Evolutionary conservation across 2,797 vertebrate genomes (phyloP).

Genomic region (Etheostoma perlongum): DNA sequence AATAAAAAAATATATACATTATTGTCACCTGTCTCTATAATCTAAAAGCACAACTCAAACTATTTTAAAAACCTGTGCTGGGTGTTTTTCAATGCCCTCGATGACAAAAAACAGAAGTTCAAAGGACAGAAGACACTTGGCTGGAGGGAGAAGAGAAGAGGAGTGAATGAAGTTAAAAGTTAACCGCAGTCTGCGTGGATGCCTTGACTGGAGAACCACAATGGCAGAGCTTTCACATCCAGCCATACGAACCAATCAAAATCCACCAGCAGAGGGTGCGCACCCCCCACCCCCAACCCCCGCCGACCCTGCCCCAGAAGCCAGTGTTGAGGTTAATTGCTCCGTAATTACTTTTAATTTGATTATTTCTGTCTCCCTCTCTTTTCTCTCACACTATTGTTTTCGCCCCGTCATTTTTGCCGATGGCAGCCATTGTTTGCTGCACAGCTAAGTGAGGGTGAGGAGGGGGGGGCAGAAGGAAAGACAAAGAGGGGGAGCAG

Average conservation of each 20-base stretch:
- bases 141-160: background rate
- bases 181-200: conserved; percentile 9
- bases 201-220: conserved; percentile 24
- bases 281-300: conserved; percentile 18
- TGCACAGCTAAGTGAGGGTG: conserved; percentile 25
- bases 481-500: conserved; percentile 30
- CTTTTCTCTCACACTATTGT: conserved; percentile 45
- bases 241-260: conserved; percentile 43
- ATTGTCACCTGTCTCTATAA: background rate
- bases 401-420: conserved; percentile 49
- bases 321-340: conserved; percentile 80
- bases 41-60: background rate
- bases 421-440: conserved; percentile 66
- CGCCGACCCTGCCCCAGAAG: conserved; percentile 58
- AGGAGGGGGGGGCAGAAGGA: conserved; percentile 5
- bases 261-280: conserved; percentile 3
- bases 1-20: too few relatives aligned
- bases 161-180: conserved; percentile 20
- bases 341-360: conserved; percentile 83
- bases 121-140: conserved; percentile 6
- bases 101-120: conserved; percentile 4
- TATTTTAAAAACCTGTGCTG: background rate
- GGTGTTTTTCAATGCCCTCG: background rate
- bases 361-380: conserved; percentile 79
- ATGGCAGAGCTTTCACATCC: conserved; percentile 26